A percentile compares a stretch with the other conserved stretches of the same genome.
Conservation (phyloP, 64 coral and sea anemone genomes). For the Pachyseris speciosa region DNA sequence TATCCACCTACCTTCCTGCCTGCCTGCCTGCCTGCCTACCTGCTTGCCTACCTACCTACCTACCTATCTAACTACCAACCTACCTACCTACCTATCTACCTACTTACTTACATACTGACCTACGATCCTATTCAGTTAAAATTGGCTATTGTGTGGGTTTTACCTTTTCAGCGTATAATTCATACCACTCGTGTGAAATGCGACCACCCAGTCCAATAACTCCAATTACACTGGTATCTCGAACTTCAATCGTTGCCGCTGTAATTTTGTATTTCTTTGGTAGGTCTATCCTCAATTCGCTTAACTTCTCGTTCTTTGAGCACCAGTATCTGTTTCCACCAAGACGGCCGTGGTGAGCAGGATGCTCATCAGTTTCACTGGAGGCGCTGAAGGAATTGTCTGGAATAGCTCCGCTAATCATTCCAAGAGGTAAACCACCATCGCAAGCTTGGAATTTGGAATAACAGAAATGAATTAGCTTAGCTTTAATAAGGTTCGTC, state of each 20-base stretch:
- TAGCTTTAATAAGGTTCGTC: no score
- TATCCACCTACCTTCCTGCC: no score
- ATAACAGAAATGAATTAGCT: background rate
- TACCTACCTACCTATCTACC: no score
- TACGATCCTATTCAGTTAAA: no score
- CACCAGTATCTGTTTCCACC: background rate
- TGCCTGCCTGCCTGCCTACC: no score
- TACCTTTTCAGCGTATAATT: background rate
- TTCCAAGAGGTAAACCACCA: background rate
- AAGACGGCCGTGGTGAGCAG: background rate
- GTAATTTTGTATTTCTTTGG: background rate
- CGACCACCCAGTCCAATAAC: background rate
- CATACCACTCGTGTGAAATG: background rate
- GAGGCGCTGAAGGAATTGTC: background rate
- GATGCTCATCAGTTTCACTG: background rate
- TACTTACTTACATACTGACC: no score
- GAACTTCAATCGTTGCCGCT: background rate
- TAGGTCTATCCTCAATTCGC: background rate
- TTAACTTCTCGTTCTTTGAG: background rate
- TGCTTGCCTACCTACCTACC: no score
- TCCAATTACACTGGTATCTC: background rate
- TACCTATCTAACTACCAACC: no score
- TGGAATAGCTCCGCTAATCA: background rate
- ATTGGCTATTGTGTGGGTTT: no score
- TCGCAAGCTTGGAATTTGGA: background rate